Evolutionary conservation across 2,113 vertebrate species (phyloP), one percentile per base, ranked within the genome.

Genomic region (Bostrychus sinensis): DNA sequence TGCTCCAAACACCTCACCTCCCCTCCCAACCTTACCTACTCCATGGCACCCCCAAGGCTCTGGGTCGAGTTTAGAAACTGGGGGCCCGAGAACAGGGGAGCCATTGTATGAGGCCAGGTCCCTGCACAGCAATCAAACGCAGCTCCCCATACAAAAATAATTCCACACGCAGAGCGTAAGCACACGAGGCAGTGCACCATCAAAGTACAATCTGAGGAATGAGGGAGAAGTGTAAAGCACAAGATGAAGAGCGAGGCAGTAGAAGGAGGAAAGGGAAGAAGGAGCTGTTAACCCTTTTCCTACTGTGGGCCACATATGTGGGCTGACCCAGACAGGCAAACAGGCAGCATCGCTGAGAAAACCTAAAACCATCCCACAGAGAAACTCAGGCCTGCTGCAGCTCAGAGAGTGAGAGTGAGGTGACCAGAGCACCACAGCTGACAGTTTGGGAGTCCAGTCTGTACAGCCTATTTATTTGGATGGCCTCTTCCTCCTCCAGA

Each of bases 121-220:
- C 88, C 90, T 83, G 85, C 88, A 70, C 87, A 56, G 90, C 89
- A 93, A 92, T 93, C 92, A 93, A 92, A 93, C 34, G 72, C 89
- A 91, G 86, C 86, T 89, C 79, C 86, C 82, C 81, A 28, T 87
- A 92, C 83, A 87, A 91, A 91, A 92, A 92, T 91, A 91, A 90
- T 91, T 88, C 85, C 85, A 83, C 86, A 87, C 81, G 50, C 66
- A 17, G 74, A 84, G 86, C 54, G 77, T 71, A 78, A 78, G 85
- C 51, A 53, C 75, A 70, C 62, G 13, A 72, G 70, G 75, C 38
- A 77, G 71, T 20, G 20, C 78, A 80, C 77, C 66, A 75, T 59
- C 77, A 50, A 78, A 81, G 56, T 78, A 53, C 65, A 61, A 37
- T 76, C 75, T 73, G 46, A 59, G 73, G 69, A 80, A 75, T 72